A percentile compares a stretch with the other conserved stretches of the same genome.
phyloP scores from a whole-genome alignment of 2,797 vertebrate species.

The Morus bassanus region DNA sequence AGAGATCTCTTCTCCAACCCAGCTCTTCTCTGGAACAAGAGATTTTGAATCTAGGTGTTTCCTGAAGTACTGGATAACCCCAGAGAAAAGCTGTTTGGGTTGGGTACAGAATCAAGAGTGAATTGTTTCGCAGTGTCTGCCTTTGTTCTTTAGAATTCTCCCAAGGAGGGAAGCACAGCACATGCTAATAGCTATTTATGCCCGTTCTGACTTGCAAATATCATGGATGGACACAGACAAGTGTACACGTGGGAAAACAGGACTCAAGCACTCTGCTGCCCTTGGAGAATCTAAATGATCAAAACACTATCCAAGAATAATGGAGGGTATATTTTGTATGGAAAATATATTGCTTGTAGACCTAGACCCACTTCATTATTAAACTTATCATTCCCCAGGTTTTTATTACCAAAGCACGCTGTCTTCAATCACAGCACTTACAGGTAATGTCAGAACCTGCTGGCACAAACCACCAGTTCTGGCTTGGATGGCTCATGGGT shows the following conservation, averaged over 20 bases:
- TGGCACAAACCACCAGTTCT: neutral
- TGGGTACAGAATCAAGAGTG: neutral
- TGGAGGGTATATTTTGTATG: neutral
- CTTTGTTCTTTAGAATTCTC: neutral
- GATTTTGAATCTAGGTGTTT: neutral
- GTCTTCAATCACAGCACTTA: neutral
- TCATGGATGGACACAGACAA: neutral
- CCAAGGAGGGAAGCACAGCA: neutral
- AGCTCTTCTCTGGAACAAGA: neutral
- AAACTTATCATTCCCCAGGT: neutral
- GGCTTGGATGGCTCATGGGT: neutral
- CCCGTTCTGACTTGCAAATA: neutral
- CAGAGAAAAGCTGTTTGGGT: neutral
- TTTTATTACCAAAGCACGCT: neutral
- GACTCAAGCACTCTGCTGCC: neutral
- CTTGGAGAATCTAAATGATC: neutral
- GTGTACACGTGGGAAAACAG: neutral
- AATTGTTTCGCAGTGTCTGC: neutral
- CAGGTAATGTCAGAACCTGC: neutral
- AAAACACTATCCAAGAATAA: neutral
- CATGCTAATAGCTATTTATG: neutral
- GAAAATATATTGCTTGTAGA: neutral
- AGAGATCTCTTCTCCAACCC: neutral
- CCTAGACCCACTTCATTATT: neutral
- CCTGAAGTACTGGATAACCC: rapidly evolving